Percentiles rank a stretch among this genome's conserved stretches.
Evolutionary conservation across 2,113 vertebrate species (phyloP).

Genomic region (Crotalus horridus): DNA sequence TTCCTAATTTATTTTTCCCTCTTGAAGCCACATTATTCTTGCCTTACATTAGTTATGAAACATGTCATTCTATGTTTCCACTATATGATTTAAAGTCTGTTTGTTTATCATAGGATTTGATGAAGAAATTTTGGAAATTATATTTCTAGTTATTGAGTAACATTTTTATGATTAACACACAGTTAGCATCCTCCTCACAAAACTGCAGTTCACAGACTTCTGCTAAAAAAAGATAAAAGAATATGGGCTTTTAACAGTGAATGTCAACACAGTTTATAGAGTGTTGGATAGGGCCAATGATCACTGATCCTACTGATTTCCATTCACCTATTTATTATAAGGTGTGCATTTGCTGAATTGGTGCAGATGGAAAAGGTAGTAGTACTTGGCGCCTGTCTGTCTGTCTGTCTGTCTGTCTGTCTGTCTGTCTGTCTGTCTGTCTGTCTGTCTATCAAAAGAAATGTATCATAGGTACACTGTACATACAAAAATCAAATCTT

Average conservation of each 20-base stretch:
- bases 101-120: neutral
- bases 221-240: neutral
- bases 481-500: neutral
- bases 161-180: neutral
- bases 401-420: neutral
- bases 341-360: neutral
- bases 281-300: neutral
- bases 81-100: neutral
- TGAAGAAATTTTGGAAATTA: neutral
- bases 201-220: neutral
- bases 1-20: neutral
- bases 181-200: neutral
- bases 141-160: neutral
- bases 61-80: neutral
- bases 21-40: neutral
- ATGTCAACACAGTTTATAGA: neutral
- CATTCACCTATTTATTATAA: neutral
- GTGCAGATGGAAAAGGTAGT: neutral
- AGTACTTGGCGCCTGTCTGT: neutral
- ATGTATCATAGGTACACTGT: neutral
- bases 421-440: too few species aligned
- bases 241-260: too few species aligned
- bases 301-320: neutral
- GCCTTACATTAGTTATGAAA: neutral
- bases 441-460: neutral